Evolutionary conservation across 2,797 vertebrate genomes (phyloP).

Genomic region (Cirrhinus mrigala): DNA sequence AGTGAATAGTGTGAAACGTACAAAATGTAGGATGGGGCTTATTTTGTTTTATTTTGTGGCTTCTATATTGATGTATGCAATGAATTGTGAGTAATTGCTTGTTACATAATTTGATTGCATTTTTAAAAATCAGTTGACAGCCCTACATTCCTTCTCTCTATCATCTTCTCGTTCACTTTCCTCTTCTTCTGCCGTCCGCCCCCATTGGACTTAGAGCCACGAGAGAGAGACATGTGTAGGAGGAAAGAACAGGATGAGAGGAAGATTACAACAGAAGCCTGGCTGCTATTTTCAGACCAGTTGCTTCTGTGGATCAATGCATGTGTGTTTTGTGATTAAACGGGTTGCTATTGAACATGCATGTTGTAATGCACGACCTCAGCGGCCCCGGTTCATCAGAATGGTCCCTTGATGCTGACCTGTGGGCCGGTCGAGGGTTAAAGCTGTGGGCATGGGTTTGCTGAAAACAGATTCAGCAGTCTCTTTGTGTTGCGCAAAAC

Average conservation of each 20-base stretch:
- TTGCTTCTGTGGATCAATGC: constrained; percentile 1
- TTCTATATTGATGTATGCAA: neutral
- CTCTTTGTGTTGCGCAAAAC: constrained; percentile 39
- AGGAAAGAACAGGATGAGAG: constrained; percentile 10
- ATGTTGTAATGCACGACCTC: neutral
- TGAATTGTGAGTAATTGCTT: neutral
- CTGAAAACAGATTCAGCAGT: constrained; percentile 40
- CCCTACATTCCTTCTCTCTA: neutral
- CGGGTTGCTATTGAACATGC: neutral
- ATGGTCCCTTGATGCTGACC: neutral
- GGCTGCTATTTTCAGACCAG: constrained; percentile 39
- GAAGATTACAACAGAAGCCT: neutral
- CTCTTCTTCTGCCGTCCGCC: neutral
- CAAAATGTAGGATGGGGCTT: neutral
- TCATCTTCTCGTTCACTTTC: neutral
- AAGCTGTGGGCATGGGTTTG: neutral
- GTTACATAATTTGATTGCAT: neutral
- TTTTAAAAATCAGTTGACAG: neutral
- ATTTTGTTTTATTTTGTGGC: neutral
- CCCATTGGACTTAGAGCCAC: constrained; percentile 7
- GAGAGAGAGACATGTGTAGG: constrained; percentile 21
- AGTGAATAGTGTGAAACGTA: neutral
- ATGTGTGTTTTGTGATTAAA: neutral
- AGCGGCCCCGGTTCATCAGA: neutral
- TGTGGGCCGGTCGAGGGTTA: constrained; percentile 5